phyloP scores from a whole-genome alignment of 2,888 invertebrate species.

The Tachystola acroxantha region DNA sequence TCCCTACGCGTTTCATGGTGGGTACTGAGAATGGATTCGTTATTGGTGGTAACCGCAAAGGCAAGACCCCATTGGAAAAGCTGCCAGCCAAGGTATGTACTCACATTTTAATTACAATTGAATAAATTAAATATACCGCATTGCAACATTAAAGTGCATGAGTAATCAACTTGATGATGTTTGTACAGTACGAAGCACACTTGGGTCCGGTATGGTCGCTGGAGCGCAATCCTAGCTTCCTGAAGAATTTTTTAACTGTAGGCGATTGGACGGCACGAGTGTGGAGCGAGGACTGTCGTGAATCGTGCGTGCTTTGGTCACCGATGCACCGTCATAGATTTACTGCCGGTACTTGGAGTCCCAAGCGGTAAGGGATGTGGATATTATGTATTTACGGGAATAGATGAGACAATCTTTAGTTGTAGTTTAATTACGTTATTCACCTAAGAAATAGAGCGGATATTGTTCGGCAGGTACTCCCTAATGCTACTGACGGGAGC shows the following conservation, averaged over 20 bases:
- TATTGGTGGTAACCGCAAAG: constrained; percentile 84
- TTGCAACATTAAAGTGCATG: no score
- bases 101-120: no score
- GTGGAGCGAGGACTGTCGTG: constrained; percentile 96
- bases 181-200: constrained; percentile 79
- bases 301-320: constrained; percentile 94
- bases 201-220: constrained; percentile 91
- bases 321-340: constrained; percentile 80
- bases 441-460: constrained; percentile 6
- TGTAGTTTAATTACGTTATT: no score
- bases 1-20: constrained; percentile 85
- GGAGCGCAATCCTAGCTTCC: constrained; percentile 93
- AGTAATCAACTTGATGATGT: neutral
- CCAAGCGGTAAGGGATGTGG: constrained; percentile 76
- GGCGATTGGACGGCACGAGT: constrained; percentile 96
- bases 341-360: constrained; percentile 91
- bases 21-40: constrained; percentile 83
- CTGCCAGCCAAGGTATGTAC: constrained; percentile 73
- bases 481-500: constrained; percentile 88
- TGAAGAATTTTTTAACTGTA: constrained; percentile 95
- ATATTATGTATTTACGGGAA: no score
- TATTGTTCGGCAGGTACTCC: constrained; percentile 80
- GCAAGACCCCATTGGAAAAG: constrained; percentile 81
- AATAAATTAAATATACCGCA: neutral
- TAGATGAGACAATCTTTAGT: no score